Percentiles rank a stretch among this genome's conserved stretches.
Evolutionary conservation across 92 coral and sea anemone species (phyloP).

Genomic region (Muricea muricata): DNA sequence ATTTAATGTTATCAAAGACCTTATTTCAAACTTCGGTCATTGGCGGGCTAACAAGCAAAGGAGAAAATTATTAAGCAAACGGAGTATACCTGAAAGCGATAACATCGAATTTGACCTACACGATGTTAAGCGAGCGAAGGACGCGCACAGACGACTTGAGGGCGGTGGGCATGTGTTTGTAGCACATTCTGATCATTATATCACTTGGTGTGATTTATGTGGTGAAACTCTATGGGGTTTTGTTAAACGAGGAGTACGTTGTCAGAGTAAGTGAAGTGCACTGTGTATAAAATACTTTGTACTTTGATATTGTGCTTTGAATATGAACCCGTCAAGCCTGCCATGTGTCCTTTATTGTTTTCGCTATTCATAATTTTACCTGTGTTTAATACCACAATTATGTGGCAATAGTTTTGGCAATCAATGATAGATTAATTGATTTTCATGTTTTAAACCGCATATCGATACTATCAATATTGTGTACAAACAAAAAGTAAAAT

Average conservation of each 20-base stretch:
- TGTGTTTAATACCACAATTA: background rate
- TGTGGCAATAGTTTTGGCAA: background rate
- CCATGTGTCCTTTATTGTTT: background rate
- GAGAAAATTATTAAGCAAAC: conserved; percentile 64
- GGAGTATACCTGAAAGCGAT: conserved; percentile 70
- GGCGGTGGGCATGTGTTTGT: conserved; percentile 93
- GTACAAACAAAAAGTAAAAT: no score
- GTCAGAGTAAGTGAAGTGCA: conserved; percentile 86
- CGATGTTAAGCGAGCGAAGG: conserved; percentile 28
- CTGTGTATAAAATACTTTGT: background rate
- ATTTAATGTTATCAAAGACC: conserved; percentile 73
- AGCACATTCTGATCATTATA: conserved; percentile 77
- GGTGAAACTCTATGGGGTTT: conserved; percentile 99
- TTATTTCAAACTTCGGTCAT: conserved; percentile 82
- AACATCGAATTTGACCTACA: conserved; percentile 68
- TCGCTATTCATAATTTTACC: background rate
- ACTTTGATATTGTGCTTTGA: background rate
- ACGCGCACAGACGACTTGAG: conserved; percentile 42
- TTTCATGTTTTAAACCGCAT: no score
- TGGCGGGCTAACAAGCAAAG: conserved; percentile 74
- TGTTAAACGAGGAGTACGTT: conserved; percentile 90
- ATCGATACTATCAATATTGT: no score
- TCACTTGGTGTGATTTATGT: conserved; percentile 98
- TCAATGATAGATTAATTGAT: no score
- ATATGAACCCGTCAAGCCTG: background rate